These are phyloP conservation scores for Ylistrum balloti DNA, from an alignment of 1,140 invertebrate genomes.

Conservation along the genomic window DNA sequence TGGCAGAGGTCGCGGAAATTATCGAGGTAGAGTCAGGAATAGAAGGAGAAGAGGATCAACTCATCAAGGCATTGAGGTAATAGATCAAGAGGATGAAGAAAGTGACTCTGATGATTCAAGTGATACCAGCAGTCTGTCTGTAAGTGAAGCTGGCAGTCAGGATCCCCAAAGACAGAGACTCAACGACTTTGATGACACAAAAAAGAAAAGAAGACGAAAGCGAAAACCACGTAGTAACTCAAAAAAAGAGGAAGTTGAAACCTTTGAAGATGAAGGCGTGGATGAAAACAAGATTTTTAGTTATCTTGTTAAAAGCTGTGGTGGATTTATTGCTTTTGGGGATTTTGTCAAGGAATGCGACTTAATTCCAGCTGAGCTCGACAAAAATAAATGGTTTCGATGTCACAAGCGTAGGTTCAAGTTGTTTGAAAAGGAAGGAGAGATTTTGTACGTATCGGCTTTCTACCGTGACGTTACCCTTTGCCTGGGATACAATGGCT, in stretches of 20 bases:
- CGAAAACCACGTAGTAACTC: background rate
- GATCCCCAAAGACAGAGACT: background rate
- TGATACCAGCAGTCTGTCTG: background rate
- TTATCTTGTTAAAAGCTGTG: constrained; percentile 32
- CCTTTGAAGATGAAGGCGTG: background rate
- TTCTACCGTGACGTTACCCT: background rate
- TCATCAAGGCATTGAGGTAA: background rate
- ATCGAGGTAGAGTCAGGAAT: background rate
- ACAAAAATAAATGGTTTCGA: background rate
- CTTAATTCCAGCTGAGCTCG: background rate
- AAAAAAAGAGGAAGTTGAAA: background rate
- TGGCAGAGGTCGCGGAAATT: background rate
- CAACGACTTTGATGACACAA: background rate
- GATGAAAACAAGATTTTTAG: constrained; percentile 11
- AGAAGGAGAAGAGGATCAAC: background rate
- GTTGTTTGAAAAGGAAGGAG: background rate
- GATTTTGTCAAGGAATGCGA: background rate
- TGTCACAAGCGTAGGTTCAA: constrained; percentile 24
- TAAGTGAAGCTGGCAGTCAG: background rate
- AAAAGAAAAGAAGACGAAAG: background rate
- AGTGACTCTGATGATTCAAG: background rate
- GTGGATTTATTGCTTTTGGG: background rate
- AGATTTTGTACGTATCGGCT: background rate
- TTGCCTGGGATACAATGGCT: background rate
- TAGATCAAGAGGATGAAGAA: background rate